Evolutionary conservation across 2,113 vertebrate species (phyloP).

Genomic region (Actenoides hombroni): DNA sequence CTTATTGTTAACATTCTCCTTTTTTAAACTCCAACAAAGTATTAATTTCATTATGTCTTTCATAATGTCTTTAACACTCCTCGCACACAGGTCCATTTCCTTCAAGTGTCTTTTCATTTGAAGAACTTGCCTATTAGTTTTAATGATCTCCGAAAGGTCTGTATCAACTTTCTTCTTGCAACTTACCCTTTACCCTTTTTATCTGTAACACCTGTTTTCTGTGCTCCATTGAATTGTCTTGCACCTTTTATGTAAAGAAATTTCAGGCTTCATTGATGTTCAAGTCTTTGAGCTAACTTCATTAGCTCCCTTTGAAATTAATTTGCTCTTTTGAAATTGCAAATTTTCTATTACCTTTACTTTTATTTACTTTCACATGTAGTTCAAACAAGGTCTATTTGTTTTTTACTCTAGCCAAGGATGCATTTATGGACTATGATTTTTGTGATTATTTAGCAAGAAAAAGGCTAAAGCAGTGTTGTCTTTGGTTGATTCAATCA

Average conservation of each 20-base stretch:
- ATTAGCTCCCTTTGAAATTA: background rate
- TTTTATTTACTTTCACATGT: background rate
- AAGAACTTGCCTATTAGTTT: background rate
- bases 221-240: background rate
- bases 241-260: background rate
- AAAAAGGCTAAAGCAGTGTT: background rate
- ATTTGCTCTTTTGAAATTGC: background rate
- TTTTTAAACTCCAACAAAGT: background rate
- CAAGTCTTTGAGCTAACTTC: background rate
- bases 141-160: background rate
- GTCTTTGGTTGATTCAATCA: background rate
- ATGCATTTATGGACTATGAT: background rate
- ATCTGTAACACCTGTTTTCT: background rate
- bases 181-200: background rate
- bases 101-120: background rate
- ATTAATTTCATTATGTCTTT: background rate
- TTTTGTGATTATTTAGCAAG: background rate
- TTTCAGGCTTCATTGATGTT: background rate
- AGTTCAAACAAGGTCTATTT: background rate
- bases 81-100: background rate
- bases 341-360: background rate
- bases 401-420: background rate
- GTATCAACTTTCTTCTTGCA: background rate
- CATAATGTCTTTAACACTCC: background rate
- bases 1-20: background rate